These are phyloP conservation scores for Podabrus alpinus DNA, from an alignment of 2,888 invertebrate species.

Conservation along the genomic window DNA sequence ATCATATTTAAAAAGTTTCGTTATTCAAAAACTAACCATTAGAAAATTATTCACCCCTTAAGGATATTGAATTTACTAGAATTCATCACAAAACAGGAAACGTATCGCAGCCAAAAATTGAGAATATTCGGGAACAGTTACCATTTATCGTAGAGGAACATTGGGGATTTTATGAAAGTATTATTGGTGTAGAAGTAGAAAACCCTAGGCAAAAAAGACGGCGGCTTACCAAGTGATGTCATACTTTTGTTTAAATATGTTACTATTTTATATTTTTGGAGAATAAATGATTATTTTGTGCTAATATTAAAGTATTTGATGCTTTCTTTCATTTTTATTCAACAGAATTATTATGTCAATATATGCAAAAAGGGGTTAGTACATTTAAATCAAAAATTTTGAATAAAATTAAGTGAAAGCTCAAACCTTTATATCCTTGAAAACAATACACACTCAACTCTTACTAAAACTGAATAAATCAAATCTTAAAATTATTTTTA, in stretches of 20 bases:
- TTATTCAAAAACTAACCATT: slow-evolving; percentile 12
- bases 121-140: slow-evolving; percentile 11
- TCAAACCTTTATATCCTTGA: too few species aligned
- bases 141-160: slow-evolving; percentile 12
- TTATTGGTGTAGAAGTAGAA: neutral
- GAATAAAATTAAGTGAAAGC: too few species aligned
- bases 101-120: slow-evolving; percentile 11
- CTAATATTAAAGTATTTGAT: slow-evolving; percentile 1
- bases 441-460: too few species aligned
- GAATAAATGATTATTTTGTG: too few species aligned
- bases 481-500: too few species aligned
- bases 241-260: too few species aligned
- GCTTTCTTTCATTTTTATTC: neutral
- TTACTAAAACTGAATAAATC: too few species aligned
- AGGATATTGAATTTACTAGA: slow-evolving; percentile 4
- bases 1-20: slow-evolving; percentile 17
- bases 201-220: slow-evolving; percentile 1
- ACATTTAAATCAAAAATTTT: slow-evolving; percentile 2
- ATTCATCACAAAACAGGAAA: slow-evolving; percentile 13
- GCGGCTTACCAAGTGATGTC: slow-evolving; percentile 2
- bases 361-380: slow-evolving; percentile 8
- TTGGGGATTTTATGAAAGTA: slow-evolving; percentile 20
- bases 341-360: neutral
- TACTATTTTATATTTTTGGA: too few species aligned
- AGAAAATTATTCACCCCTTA: neutral